These are phyloP conservation scores for Ascidia mentula DNA, from an alignment of 23 tunicate species.

Conservation along the genomic window DNA sequence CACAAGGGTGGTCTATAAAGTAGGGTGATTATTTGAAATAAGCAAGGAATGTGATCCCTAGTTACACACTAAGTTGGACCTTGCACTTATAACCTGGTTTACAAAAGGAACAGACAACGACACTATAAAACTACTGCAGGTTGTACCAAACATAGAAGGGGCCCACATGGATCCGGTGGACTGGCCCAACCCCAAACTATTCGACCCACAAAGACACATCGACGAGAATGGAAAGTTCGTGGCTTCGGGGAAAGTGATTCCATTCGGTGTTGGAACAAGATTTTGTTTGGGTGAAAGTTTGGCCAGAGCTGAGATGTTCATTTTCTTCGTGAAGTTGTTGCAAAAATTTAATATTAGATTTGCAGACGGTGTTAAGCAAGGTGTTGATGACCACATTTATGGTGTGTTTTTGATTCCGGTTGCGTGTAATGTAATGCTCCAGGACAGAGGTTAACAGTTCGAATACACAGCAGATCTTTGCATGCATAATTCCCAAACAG, in stretches of 20 bases:
- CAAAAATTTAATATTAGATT: constrained; percentile 14
- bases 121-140: background rate
- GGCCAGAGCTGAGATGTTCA: constrained; percentile 38
- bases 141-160: constrained; percentile 6
- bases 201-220: constrained; percentile 37
- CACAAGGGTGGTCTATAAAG: no score
- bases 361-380: background rate
- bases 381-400: no score
- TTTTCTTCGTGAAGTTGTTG: constrained; percentile 8
- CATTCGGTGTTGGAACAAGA: constrained; percentile 42
- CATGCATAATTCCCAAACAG: no score
- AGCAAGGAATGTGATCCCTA: no score
- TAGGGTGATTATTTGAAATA: no score
- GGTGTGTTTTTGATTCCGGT: no score
- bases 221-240: constrained; percentile 39
- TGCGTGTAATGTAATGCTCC: no score
- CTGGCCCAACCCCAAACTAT: constrained; percentile 14
- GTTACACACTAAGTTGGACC: no score
- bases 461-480: no score
- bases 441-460: no score
- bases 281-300: constrained; percentile 31
- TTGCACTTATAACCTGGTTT: no score
- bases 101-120: no score
- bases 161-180: constrained; percentile 5
- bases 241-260: constrained; percentile 27